Base-by-base conservation (phyloP, 2,797 vertebrate genomes). In the Threskiornis aethiopicus region DNA sequence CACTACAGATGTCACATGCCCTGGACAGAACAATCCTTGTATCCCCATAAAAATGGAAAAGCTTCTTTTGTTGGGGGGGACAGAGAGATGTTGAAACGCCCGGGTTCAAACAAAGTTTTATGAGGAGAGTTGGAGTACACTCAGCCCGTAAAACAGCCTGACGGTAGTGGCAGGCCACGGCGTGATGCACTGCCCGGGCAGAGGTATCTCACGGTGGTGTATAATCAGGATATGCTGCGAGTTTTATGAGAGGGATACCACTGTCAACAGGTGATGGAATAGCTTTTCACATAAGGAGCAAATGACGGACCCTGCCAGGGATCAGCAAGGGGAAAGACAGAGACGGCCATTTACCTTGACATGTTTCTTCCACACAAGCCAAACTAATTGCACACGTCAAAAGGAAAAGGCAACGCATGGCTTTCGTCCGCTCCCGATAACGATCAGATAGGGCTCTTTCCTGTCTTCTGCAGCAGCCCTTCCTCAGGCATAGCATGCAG, bases 371-470 rank as follows among this genome's bases (percentile, higher is more conserved):
- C 77, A 95, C 91, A 90, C 76, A 65, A 90, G 47, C 54, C 72
- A 69, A 96, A 94, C 95, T 91, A 96, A 94, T 80, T 77, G 75
- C 90, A 80, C 37, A n/a, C 41, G 88, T 94, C 94, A 96, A 97
- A 97, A 95, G 62, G 87, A 96, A 97, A 94, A 96, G 80, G 83
- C 91, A 96, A 87, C 26, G 42, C 86, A 93, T 92, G 93, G 90
- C 93, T 95, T 97, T 94, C 42, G 70, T 77, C 85, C 80, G 57
- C 59, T 89, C 80, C 47, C 10, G 92, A 94, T 98, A 96, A 98
- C 92, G 96, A 98, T 98, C 98, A 94, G 97, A 81, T 94, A 89
- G 94, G 89, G 87, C 91, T 93, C 91, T 97, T 83, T 83, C 96
- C 94, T 94, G 92, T 85, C 92, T 95, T 93, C 92, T 69, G 81